Conservation (phyloP, 1,140 invertebrate genomes). For the Oscheius sp. region DNA sequence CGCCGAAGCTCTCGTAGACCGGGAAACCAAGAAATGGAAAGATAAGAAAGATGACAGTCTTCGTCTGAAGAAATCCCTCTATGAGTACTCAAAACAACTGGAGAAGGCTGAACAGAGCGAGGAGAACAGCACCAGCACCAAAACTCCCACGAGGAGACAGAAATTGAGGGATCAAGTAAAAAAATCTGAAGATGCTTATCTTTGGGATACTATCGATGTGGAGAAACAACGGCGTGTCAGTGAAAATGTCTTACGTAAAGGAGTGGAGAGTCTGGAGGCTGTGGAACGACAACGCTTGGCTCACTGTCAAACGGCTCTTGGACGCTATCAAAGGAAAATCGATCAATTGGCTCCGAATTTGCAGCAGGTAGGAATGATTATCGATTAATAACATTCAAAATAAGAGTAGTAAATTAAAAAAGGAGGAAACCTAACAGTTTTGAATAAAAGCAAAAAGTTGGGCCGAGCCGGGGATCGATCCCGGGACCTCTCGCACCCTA, state of each 20-base stretch:
- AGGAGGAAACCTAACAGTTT: too few relatives aligned
- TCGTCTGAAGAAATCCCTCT: constrained; percentile 13
- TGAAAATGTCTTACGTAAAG: constrained; percentile 37
- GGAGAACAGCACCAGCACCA: constrained; percentile 6
- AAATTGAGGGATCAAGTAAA: constrained; percentile 24
- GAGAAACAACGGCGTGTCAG: constrained; percentile 32
- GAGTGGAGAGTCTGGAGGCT: constrained; percentile 40
- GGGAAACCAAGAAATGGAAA: constrained; percentile 29
- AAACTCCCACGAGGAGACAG: constrained; percentile 6
- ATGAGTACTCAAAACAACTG: constrained; percentile 21
- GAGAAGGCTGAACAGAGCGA: constrained; percentile 31
- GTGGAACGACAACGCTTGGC: constrained; percentile 43
- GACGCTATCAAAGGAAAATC: constrained; percentile 42
- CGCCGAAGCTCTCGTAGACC: constrained; percentile 21
- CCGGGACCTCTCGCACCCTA: too few relatives aligned
- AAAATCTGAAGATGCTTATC: constrained; percentile 29
- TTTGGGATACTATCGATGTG: constrained; percentile 32
- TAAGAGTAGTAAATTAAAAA: too few relatives aligned
- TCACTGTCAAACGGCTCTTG: constrained; percentile 42
- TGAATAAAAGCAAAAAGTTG: too few relatives aligned
- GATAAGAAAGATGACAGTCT: constrained; percentile 31
- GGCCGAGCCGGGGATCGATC: too few relatives aligned
- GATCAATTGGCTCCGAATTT: constrained; percentile 41
- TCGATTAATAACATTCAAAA: neutral
- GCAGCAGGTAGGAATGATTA: constrained; percentile 26